Percentiles rank a stretch among this genome's conserved stretches.
phyloP scores from a whole-genome alignment of 2,888 invertebrate genomes.

The Eupelmus urozonus region DNA sequence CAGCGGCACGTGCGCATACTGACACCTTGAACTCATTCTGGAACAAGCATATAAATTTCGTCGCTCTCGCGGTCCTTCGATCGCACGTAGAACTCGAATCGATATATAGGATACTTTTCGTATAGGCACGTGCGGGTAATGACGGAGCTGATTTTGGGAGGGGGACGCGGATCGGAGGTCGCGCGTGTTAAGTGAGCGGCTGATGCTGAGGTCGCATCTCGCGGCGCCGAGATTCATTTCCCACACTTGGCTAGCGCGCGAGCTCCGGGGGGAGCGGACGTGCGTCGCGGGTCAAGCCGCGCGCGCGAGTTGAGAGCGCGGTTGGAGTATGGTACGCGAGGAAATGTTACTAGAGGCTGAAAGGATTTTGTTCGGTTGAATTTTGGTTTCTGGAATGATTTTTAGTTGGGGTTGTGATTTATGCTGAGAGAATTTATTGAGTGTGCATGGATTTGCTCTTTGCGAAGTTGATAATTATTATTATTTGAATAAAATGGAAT shows the following conservation, averaged over 20 bases:
- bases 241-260: not conserved
- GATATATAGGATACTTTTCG: not conserved
- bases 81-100: not conserved
- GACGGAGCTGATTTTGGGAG: slow-evolving; percentile 22
- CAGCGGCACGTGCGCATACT: not conserved
- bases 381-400: not conserved
- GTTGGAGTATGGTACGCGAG: not conserved
- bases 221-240: slow-evolving; percentile 2
- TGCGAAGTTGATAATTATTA: no score
- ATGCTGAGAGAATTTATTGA: no score
- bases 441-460: no score
- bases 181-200: no score
- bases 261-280: not conserved
- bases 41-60: not conserved
- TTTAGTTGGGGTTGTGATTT: not conserved
- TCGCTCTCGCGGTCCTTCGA: not conserved
- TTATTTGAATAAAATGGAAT: no score
- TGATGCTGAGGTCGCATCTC: no score
- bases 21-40: not conserved
- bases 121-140: not conserved
- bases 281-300: not conserved
- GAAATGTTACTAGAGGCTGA: not conserved
- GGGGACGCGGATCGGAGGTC: no score
- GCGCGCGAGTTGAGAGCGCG: not conserved
- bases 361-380: not conserved